phyloP scores from a whole-genome alignment of 2,888 invertebrate genomes.

The Osmoderma eremita region DNA sequence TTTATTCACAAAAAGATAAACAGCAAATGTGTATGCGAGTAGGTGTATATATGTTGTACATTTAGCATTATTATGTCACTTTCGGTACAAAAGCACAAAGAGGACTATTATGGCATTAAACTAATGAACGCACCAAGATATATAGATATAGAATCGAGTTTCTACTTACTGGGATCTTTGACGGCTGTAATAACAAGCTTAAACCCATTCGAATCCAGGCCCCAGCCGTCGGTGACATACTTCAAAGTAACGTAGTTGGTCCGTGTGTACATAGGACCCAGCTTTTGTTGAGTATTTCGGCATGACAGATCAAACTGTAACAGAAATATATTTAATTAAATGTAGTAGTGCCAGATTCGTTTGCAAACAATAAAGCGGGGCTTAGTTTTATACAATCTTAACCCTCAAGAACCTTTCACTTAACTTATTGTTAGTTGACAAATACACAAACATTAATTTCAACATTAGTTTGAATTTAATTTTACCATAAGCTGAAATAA shows the following conservation, averaged over 20 bases:
- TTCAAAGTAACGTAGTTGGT: constrained; percentile 94
- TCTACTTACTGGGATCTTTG: constrained; percentile 89
- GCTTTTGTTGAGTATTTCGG: constrained; percentile 88
- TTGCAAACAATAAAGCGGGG: constrained; percentile 6
- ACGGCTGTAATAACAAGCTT: constrained; percentile 93
- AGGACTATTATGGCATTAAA: constrained; percentile 24
- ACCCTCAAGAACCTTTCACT: too few species aligned
- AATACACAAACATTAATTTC: too few species aligned
- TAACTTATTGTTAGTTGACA: too few species aligned
- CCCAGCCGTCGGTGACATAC: constrained; percentile 94
- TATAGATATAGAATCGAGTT: constrained; percentile 8
- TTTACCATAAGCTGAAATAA: too few species aligned
- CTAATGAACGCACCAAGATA: background rate
- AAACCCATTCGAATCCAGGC: constrained; percentile 91
- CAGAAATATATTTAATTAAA: constrained; percentile 49
- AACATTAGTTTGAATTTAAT: too few species aligned
- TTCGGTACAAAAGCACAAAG: constrained; percentile 19
- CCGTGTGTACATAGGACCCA: constrained; percentile 88
- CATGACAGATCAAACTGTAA: constrained; percentile 90
- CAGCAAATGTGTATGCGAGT: background rate
- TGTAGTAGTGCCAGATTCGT: constrained; percentile 5
- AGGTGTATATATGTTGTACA: constrained; percentile 1
- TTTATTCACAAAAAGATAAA: background rate
- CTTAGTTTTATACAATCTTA: constrained; percentile 12
- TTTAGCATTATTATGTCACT: constrained; percentile 18